A percentile compares a stretch with the other conserved stretches of the same genome.
phyloP scores from a whole-genome alignment of 37 sponge, comb jelly and placozoan genomes.

The Aplysina aerophoba region DNA sequence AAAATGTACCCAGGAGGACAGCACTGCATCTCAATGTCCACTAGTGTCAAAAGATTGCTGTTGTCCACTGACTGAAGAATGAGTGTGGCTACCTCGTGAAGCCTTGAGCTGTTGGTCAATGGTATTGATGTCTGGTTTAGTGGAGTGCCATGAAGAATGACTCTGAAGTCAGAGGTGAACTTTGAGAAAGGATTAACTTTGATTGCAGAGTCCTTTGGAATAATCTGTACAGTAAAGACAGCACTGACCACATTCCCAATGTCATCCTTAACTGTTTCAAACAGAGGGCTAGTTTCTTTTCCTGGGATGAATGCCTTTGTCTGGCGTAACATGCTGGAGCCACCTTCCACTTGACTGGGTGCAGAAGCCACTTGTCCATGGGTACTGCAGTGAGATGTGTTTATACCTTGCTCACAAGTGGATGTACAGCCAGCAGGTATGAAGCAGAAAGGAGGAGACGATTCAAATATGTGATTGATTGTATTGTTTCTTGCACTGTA shows the following conservation, averaged over 20 bases:
- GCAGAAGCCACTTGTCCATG: neutral
- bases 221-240: neutral
- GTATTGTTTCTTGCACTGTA: neutral
- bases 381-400: neutral
- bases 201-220: neutral
- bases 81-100: neutral
- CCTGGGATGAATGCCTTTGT: neutral
- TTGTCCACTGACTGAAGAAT: conserved; percentile 9
- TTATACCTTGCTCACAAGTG: no score
- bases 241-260: neutral
- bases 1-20: conserved; percentile 18
- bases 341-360: neutral
- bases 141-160: neutral
- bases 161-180: neutral
- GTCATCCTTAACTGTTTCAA: neutral
- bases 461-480: neutral
- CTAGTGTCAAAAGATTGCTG: neutral
- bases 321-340: no score
- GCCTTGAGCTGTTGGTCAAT: neutral
- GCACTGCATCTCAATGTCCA: neutral
- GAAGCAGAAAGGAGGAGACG: neutral
- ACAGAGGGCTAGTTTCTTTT: neutral
- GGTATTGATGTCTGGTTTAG: neutral
- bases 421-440: no score
- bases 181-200: neutral